Percentiles rank a stretch among this genome's conserved stretches.
phyloP scores from a whole-genome alignment of 2,797 vertebrate species.

The Todus mexicanus region DNA sequence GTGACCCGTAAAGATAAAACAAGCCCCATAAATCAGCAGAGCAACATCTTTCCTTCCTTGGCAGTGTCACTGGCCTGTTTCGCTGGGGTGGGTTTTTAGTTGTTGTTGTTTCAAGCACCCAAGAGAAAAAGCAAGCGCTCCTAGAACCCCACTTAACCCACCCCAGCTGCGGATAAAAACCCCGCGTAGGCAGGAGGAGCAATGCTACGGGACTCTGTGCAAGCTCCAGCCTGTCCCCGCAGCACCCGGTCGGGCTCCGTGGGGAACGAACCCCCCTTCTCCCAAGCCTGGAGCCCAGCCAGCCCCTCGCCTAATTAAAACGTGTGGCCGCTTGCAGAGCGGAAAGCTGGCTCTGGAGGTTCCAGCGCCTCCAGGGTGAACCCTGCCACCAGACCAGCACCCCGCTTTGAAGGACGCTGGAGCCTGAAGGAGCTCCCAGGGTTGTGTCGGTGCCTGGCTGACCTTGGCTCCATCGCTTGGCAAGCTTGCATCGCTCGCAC shows the following conservation, averaged over 20 bases:
- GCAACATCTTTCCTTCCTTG: background rate
- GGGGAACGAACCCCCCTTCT: background rate
- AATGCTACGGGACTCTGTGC: fast-evolving
- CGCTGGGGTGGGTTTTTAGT: background rate
- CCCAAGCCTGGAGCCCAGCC: background rate
- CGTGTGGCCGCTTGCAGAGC: background rate
- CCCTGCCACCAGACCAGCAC: background rate
- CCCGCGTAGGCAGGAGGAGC: background rate
- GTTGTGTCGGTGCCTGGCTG: fast-evolving
- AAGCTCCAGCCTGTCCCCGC: background rate
- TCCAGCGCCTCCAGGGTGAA: background rate
- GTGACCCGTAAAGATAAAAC: slow-evolving; percentile 25
- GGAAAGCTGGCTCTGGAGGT: background rate
- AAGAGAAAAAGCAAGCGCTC: background rate
- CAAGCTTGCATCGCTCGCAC: fast-evolving
- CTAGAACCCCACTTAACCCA: slow-evolving; percentile 12
- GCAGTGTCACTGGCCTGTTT: background rate
- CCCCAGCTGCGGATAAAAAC: background rate
- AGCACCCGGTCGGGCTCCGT: background rate
- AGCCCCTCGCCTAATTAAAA: background rate
- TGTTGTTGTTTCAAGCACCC: slow-evolving; percentile 18
- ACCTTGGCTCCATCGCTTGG: fast-evolving
- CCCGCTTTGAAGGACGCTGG: background rate
- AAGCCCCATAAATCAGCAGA: slow-evolving; percentile 20
- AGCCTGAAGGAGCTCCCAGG: background rate